These are phyloP conservation scores for Penaeus monodon DNA, from an alignment of 2,888 invertebrate species.

Conservation along the genomic window DNA sequence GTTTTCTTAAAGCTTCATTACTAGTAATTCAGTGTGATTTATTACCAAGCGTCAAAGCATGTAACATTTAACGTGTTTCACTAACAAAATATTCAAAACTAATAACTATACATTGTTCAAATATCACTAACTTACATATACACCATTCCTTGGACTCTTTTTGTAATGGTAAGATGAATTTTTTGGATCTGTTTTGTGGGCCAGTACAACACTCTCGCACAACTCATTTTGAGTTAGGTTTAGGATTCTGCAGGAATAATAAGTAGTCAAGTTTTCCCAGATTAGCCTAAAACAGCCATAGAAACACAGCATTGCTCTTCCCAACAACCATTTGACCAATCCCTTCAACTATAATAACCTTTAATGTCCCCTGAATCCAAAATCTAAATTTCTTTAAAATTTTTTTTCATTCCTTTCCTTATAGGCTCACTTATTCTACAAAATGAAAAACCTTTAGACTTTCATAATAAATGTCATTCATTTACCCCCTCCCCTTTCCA, in stretches of 20 bases:
- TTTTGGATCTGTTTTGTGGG: slow-evolving; percentile 63
- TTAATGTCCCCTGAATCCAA: too few species aligned
- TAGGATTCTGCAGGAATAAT: slow-evolving; percentile 59
- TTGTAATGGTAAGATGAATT: slow-evolving; percentile 63
- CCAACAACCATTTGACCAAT: too few species aligned
- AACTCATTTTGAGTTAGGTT: slow-evolving; percentile 44
- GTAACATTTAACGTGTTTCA: background rate
- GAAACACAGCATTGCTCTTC: too few species aligned
- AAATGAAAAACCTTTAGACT: too few species aligned
- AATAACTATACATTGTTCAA: background rate
- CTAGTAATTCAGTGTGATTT: background rate
- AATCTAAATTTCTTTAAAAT: too few species aligned
- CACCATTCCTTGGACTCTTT: slow-evolving; percentile 51
- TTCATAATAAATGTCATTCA: too few species aligned
- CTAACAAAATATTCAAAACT: background rate
- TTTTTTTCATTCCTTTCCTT: too few species aligned
- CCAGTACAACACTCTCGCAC: slow-evolving; percentile 59
- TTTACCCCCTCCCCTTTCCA: too few species aligned
- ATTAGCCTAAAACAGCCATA: too few species aligned
- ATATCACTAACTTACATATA: slow-evolving; percentile 56
- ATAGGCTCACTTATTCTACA: too few species aligned
- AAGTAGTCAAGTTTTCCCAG: too few species aligned
- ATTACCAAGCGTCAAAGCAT: background rate
- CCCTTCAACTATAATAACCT: too few species aligned
- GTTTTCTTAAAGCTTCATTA: background rate